Percentiles rank a stretch among this genome's conserved stretches.
Conservation (phyloP, 1,140 invertebrate species). For the Muscidifurax raptorellus region DNA sequence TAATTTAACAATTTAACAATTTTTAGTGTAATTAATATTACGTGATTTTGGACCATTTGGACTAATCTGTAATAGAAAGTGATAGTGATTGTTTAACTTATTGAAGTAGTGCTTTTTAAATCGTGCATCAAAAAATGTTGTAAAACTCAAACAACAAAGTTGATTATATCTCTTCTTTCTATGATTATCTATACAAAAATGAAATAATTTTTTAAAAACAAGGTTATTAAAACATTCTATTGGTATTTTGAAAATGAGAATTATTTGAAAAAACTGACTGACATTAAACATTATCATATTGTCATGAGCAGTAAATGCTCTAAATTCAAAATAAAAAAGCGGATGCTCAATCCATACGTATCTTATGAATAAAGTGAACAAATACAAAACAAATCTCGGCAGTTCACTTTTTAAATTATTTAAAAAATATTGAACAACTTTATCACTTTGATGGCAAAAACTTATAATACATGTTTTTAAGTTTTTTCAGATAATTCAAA, state of each 20-base stretch:
- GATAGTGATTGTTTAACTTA: neutral
- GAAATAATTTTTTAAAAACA: conserved; percentile 7
- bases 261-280: neutral
- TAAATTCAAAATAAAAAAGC: conserved; percentile 9
- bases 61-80: too few relatives aligned
- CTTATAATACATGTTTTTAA: conserved; percentile 1
- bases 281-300: conserved; percentile 5
- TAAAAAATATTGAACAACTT: neutral
- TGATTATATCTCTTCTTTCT: neutral
- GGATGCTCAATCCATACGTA: neutral
- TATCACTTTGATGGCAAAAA: neutral
- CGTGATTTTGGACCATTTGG: too few relatives aligned
- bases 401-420: neutral
- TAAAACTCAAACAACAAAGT: too few relatives aligned
- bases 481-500: conserved; percentile 14
- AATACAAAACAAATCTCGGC: neutral
- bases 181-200: neutral
- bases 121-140: too few relatives aligned
- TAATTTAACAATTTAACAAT: neutral
- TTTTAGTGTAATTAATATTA: neutral
- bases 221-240: neutral
- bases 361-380: conserved; percentile 6
- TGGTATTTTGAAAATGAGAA: neutral
- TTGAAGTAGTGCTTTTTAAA: neutral
- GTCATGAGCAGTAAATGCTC: neutral